Base-by-base conservation (phyloP, 2,888 invertebrate genomes). In the Venusia cambrica region DNA sequence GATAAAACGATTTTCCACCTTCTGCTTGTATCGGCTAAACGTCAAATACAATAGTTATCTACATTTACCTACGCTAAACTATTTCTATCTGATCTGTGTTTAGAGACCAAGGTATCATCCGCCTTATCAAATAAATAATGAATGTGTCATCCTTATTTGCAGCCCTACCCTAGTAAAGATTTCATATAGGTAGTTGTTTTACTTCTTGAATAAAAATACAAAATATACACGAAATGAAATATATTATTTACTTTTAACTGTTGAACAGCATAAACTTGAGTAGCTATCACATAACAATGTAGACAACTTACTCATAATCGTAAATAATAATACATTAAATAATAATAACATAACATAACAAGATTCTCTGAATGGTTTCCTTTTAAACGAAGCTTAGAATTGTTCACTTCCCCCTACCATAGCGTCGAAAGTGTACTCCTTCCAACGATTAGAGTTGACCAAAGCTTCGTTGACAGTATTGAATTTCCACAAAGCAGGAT, bases 1-100 rank as follows among this genome's bases (percentile, higher is more conserved):
- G 87, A 87, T 49, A 54, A 59, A 49, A 51, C 48, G 52, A 48
- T 61, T 71, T 71, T 55, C 53, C 59, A 57, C 59, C 59, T 63
- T 62, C 52, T 51, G 53, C 51, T 35, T 44, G 51, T 59, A 64
- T 56, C 57, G 44, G 61, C 57, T 63, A 62, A 69, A 71, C 65
- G 65, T 70, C 70, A 70, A 73, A 79, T 68, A 72, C 69, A 76
- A 78, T 73, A 62, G 73, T 76, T 73, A 76, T 81, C 72, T 83
- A 79, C 84, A 81, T 84, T 78, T 81, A n/a, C n/a, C n/a, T n/a
- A 81, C 79, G 73, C 68, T 73, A 74, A 76, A 84, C 84, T 87
- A 87, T 87, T 85, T 87, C 73, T 70, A 87, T 81, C 81, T 62
- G 55, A 73, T 74, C 67, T 67, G 58, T 70, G 51, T 70, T 53